Evolutionary conservation across 1,140 invertebrate species (phyloP).

Genomic region (Drosophila littoralis): DNA sequence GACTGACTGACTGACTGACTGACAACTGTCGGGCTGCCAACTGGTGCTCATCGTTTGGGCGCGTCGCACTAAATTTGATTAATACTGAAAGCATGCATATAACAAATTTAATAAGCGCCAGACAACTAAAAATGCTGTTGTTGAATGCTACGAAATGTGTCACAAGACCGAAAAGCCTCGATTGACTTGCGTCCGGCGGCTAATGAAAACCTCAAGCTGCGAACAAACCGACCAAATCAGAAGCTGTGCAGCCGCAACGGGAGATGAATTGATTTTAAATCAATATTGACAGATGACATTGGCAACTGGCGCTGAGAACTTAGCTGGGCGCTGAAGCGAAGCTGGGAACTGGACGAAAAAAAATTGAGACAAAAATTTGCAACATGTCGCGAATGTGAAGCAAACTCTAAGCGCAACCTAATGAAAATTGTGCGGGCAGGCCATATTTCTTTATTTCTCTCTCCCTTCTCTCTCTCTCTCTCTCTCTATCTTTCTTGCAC

Average conservation of each 20-base stretch:
- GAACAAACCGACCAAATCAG: constrained; percentile 60
- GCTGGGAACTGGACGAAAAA: constrained; percentile 23
- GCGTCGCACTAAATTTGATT: constrained; percentile 76
- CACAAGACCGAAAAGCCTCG: neutral
- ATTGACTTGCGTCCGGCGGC: constrained; percentile 10
- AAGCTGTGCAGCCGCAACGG: constrained; percentile 54
- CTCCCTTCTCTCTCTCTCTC: neutral
- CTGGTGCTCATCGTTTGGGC: constrained; percentile 21
- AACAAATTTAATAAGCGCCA: constrained; percentile 47
- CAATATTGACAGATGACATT: constrained; percentile 80
- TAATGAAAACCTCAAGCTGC: constrained; percentile 78
- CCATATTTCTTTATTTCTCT: neutral
- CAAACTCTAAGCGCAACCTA: constrained; percentile 40
- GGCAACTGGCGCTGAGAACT: constrained; percentile 17
- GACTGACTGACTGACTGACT: neutral
- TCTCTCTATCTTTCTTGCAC: neutral
- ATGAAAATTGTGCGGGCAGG: constrained; percentile 52
- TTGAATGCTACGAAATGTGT: too few relatives aligned
- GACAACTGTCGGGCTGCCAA: neutral
- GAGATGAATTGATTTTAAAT: constrained; percentile 82
- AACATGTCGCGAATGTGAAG: constrained; percentile 42
- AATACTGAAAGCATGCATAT: constrained; percentile 54
- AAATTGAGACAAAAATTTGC: constrained; percentile 31
- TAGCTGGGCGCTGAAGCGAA: constrained; percentile 8
- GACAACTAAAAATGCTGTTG: constrained; percentile 3